Evolutionary conservation across 2,113 vertebrate genomes (phyloP).

Genomic region (Labeo catla): DNA sequence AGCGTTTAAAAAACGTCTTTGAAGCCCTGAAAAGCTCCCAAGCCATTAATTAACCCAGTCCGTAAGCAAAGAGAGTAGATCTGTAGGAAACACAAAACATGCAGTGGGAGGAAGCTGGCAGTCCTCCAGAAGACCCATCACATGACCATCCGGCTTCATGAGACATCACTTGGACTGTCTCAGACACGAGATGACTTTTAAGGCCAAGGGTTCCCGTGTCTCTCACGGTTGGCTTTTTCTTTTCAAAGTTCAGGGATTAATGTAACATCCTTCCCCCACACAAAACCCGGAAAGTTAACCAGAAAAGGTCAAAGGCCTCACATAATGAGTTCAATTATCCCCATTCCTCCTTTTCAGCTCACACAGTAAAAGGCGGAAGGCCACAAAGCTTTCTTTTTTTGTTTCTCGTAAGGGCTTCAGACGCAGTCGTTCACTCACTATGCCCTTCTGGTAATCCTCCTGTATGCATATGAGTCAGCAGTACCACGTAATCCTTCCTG

Average conservation of each 20-base stretch:
- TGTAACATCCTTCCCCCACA: constrained; percentile 32
- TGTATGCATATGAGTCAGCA: constrained; percentile 57
- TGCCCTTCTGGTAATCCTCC: constrained; percentile 42
- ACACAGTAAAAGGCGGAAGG: constrained; percentile 51
- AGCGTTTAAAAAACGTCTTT: neutral
- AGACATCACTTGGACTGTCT: neutral
- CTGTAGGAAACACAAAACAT: constrained; percentile 24
- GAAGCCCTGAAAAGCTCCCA: neutral
- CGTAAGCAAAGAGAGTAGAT: neutral
- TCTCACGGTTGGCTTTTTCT: neutral
- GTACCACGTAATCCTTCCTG: constrained; percentile 28
- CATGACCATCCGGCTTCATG: constrained; percentile 16
- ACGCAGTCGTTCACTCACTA: constrained; percentile 44
- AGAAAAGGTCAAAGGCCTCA: constrained; percentile 33
- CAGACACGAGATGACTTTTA: constrained; percentile 22
- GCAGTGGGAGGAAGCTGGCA: constrained; percentile 25
- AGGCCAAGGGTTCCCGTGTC: constrained; percentile 21
- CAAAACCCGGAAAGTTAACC: constrained; percentile 1
- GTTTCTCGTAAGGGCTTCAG: constrained; percentile 44
- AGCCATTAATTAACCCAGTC: constrained; percentile 14
- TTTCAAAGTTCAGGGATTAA: constrained; percentile 8
- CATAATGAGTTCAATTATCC: constrained; percentile 24
- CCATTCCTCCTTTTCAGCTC: constrained; percentile 46
- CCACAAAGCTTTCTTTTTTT: constrained; percentile 51
- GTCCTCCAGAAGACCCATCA: constrained; percentile 11